Conservation (phyloP, 2,888 invertebrate species). For the Campoplex nolae region DNA sequence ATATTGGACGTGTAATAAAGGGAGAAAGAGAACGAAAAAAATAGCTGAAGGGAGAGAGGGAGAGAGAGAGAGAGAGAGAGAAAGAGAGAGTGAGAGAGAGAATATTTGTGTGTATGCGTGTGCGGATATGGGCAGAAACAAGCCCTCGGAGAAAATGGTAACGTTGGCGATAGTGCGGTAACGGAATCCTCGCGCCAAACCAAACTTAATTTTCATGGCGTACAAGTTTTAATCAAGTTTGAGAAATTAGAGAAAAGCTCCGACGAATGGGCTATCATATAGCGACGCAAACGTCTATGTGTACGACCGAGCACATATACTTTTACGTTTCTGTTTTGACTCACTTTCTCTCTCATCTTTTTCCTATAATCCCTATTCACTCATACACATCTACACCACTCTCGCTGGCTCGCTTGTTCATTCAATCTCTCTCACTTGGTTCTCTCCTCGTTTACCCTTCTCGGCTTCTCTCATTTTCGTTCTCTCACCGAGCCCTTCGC, state of each 20-base stretch:
- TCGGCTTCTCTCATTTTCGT: slow-evolving; percentile 53
- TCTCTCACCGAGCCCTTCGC: slow-evolving; percentile 45
- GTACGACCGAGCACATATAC: slow-evolving; percentile 24
- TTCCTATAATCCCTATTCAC: slow-evolving; percentile 43
- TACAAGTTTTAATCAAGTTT: slow-evolving; percentile 82
- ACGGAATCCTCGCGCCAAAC: slow-evolving; percentile 72
- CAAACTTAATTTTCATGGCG: slow-evolving; percentile 80
- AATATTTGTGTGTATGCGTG: not conserved
- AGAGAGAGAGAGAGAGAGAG: no score
- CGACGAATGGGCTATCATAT: slow-evolving; percentile 62
- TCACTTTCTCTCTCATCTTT: slow-evolving; percentile 30
- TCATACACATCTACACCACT: slow-evolving; percentile 41
- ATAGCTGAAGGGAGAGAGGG: not conserved
- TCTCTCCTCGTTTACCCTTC: slow-evolving; percentile 39
- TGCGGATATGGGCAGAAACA: not conserved
- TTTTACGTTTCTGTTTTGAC: slow-evolving; percentile 48
- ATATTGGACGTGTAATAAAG: not conserved
- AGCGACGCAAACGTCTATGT: slow-evolving; percentile 28
- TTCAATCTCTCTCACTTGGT: slow-evolving; percentile 10
- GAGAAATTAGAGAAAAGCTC: slow-evolving; percentile 81
- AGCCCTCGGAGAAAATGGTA: slow-evolving; percentile 22
- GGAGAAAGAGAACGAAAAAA: not conserved
- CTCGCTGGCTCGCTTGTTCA: slow-evolving; percentile 18
- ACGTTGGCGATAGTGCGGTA: slow-evolving; percentile 67
- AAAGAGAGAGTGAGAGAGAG: slow-evolving; percentile 8